Conservation (phyloP, 23 tunicate species). For the Corella eumyota region DNA sequence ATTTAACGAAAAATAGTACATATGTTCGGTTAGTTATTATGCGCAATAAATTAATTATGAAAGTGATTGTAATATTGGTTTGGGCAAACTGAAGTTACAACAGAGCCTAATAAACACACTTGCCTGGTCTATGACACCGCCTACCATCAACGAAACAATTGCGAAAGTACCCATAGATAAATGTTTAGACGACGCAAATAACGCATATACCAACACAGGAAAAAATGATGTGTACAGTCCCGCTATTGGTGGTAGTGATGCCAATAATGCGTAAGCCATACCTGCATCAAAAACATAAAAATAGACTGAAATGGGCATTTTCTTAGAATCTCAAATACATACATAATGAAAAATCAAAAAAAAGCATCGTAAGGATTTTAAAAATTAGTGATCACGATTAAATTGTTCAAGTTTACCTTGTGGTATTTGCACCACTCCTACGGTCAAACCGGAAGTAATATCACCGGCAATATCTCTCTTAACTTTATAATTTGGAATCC, state of each 20-base stretch:
- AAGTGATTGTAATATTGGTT: no score
- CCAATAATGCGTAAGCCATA: slow-evolving; percentile 68
- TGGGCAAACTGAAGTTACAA: not conserved
- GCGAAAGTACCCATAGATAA: slow-evolving; percentile 90
- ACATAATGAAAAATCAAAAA: no score
- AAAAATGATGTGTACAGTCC: slow-evolving; percentile 81
- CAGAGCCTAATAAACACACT: slow-evolving; percentile 1
- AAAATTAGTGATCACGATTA: no score
- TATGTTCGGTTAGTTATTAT: no score
- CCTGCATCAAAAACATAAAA: slow-evolving; percentile 31
- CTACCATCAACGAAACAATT: slow-evolving; percentile 60
- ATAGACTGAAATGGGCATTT: not conserved
- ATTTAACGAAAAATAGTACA: no score
- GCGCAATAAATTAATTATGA: no score
- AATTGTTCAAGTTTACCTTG: no score
- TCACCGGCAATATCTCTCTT: slow-evolving; percentile 44
- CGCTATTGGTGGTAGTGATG: slow-evolving; percentile 59
- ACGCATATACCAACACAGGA: slow-evolving; percentile 50
- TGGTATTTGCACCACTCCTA: slow-evolving; percentile 80
- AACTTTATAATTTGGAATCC: slow-evolving; percentile 41
- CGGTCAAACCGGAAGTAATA: slow-evolving; percentile 63
- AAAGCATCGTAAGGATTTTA: no score
- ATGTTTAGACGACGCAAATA: slow-evolving; percentile 67
- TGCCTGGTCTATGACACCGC: slow-evolving; percentile 60
- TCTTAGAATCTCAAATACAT: no score